These are phyloP conservation scores for Noctua janthina DNA, from an alignment of 2,888 invertebrate genomes.

Conservation along the genomic window DNA sequence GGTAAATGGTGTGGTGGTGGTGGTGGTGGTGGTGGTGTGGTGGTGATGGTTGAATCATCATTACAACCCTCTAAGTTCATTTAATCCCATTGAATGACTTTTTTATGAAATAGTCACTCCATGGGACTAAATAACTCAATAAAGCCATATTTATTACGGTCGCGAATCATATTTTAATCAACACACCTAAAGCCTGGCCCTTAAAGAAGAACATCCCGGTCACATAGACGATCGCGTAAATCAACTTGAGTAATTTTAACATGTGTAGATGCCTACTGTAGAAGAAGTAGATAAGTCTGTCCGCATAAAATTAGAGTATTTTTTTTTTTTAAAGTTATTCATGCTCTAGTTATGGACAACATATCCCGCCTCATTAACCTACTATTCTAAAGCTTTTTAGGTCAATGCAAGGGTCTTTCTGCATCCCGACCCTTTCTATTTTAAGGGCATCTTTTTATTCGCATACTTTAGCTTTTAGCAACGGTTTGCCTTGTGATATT, in stretches of 20 bases:
- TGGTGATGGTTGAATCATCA: too few relatives aligned
- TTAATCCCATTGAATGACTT: too few relatives aligned
- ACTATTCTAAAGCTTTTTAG: constrained; percentile 55
- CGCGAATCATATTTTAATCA: too few relatives aligned
- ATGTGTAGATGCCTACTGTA: not conserved
- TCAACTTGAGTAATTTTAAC: not conserved
- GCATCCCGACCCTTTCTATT: constrained; percentile 67
- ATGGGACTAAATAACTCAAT: too few relatives aligned
- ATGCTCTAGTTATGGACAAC: constrained; percentile 24
- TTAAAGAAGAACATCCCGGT: not conserved
- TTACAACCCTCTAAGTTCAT: too few relatives aligned
- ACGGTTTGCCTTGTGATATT: not conserved
- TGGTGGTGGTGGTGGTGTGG: too few relatives aligned
- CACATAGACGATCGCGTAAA: not conserved
- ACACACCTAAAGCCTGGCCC: too few relatives aligned
- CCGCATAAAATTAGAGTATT: not conserved
- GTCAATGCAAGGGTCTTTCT: constrained; percentile 68
- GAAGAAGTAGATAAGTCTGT: not conserved
- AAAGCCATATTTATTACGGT: too few relatives aligned
- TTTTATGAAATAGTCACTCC: too few relatives aligned
- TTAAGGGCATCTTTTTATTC: constrained; percentile 52
- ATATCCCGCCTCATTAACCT: constrained; percentile 36
- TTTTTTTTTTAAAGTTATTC: not conserved
- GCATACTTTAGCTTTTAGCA: constrained; percentile 20
- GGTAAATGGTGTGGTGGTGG: too few relatives aligned